phyloP scores from a whole-genome alignment of 2,888 invertebrate species.

The Sarcophaga subvicina region DNA sequence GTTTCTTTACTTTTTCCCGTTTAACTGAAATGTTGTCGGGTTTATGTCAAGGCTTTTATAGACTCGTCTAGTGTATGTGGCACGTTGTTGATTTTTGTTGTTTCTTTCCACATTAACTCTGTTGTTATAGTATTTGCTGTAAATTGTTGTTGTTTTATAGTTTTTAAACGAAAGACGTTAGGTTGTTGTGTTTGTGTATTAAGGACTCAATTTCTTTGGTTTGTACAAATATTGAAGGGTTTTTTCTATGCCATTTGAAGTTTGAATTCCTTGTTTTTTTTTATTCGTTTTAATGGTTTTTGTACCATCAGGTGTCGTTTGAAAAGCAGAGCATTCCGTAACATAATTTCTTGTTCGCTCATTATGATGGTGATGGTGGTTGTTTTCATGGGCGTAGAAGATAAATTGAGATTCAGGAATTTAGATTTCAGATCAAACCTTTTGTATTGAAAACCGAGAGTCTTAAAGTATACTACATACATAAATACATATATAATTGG shows the following conservation, averaged over 20 bases:
- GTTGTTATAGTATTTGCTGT: slow-evolving; percentile 67
- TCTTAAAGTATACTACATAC: too few species aligned
- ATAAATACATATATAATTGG: too few species aligned
- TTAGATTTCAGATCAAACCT: too few species aligned
- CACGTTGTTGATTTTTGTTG: slow-evolving; percentile 77
- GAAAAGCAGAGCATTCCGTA: slow-evolving; percentile 75
- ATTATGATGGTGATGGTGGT: not conserved
- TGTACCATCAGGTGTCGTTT: slow-evolving; percentile 79
- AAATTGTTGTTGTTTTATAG: not conserved
- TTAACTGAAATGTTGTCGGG: slow-evolving; percentile 67
- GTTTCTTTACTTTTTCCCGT: slow-evolving; percentile 57
- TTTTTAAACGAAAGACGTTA: not conserved
- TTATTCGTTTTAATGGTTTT: slow-evolving; percentile 77
- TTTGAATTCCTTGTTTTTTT: not conserved
- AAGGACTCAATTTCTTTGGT: slow-evolving; percentile 13
- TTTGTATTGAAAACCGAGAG: too few species aligned
- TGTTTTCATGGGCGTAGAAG: not conserved
- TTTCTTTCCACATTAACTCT: not conserved
- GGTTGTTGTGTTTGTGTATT: slow-evolving; percentile 41
- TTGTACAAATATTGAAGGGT: slow-evolving; percentile 42
- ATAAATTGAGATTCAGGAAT: not conserved
- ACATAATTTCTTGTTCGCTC: slow-evolving; percentile 70
- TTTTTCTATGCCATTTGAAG: slow-evolving; percentile 58
- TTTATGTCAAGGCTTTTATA: slow-evolving; percentile 77
- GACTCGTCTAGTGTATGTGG: slow-evolving; percentile 73